Base-by-base conservation (phyloP, 2,797 vertebrate species). In the Hydrophis major region DNA sequence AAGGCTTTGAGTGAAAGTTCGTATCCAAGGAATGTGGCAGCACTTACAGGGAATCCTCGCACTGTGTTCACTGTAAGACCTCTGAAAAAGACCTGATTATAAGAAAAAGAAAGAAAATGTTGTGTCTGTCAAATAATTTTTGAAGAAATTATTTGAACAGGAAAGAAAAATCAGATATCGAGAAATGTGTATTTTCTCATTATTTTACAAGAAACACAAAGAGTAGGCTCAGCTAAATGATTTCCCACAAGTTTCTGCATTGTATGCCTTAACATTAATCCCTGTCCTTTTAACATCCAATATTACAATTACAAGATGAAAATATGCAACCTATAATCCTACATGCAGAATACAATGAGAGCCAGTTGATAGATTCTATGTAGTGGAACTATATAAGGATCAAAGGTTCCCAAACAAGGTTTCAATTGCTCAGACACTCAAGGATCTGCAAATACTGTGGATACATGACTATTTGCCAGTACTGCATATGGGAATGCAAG, bases 1-100 rank as follows among this genome's bases (percentile, higher is more conserved):
- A 99, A 97, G 92, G 98, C 98, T 97, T 97, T 98, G 93, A 99
- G 98, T 0, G 98, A 99, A 89, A 99, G 98, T 95, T 99, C 99
- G 12, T 99, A 99, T 94, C 98, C 98, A 88, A 99, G 98, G 97
- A 99, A 99, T 98, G 98, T 99, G 96, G 98, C 99, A 25, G 99
- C 98, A 89, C 99, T 99, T 97, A 98, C 98, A 4, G 99, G 99
- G 97, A 99, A 99, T 93, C 99, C 99, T 94, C 99, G 97, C 90
- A 99, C 92, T 86, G 98, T 97, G n/a, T 99, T 99, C 90, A 99
- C 98, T 0, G 98, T 97, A 18, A 98, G 96, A 63, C 99, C 99
- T 13, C 98, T 98, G 97, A 99, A 99, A 97, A 99, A 99, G 66
- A 99, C 98, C 99, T 99, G 96, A 47, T 89, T 37, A 14, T 59